Evolutionary conservation across 1,140 invertebrate genomes (phyloP), one percentile per base, ranked within the genome.

Genomic region (Drosophila grimshawi): DNA sequence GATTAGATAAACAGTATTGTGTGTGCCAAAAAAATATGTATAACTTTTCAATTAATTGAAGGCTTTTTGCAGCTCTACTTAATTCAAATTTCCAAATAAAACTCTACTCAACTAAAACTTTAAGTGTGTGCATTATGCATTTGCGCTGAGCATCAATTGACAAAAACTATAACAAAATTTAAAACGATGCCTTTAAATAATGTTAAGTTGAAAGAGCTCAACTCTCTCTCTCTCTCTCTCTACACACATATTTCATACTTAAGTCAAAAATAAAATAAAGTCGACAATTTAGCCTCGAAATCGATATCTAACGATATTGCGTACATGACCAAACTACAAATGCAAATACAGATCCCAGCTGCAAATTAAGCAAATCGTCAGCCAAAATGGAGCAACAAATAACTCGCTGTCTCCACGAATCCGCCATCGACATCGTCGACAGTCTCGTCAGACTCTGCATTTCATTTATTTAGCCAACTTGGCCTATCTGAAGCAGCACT

Each of bases 391-490:
- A 11, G 8, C 30, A 27, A 46, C 43, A 33, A 43, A 43, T 43
- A 43, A 43, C 10, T 43, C 39, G 39, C 35, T 37, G n/a, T n/a
- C 39, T 43, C 39, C 35, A 7, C 5, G 33, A 33, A 33, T 33
- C 33, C 19, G 19, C 19, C 19, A 19, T 19, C 19, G 19, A 19
- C 19, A 19, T 43, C 39, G 10, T 5, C 19, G 19, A 5, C 10
- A 41, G 61, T 39, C 32, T 60, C 43, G 10, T 2, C 55, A 49
- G 37, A 53, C 70, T 55, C 51, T 62, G 71, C 62, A 86, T 86
- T 79, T 76, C 81, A 86, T 86, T 86, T 86, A 86, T 86, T 86
- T 86, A 78, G 78, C 45, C 78, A 86, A 81, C 69, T 66, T 37
- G 60, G 27, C 6, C 41, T 33, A 29, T 11, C 4, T 29, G 11